Base-by-base conservation (phyloP, 2,797 vertebrate species). In the Pseudomugil gertrudae region DNA sequence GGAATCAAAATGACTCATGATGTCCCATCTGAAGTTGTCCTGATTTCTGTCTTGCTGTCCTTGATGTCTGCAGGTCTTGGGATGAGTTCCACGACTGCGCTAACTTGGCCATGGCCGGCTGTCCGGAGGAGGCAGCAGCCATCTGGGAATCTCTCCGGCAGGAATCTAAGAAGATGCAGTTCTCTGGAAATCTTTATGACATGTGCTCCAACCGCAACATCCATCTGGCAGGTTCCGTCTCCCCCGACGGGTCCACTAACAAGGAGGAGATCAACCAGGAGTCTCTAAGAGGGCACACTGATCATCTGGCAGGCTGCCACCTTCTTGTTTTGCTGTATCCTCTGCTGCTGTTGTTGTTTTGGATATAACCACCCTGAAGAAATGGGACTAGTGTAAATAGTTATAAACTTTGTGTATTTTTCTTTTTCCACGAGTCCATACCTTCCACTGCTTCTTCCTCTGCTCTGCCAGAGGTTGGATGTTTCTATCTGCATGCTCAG, bases 61-160 rank as follows among this genome's bases (percentile, higher is more conserved):
- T 68, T 35, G 30, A 3, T 51, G 32, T 68, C 66, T 59, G 23
- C 76, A 98, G 97, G 81, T 96, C 96, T 13, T 97, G 97, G 97
- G 96, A 97, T 17, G 92, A 95, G 4, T 98, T 98, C 82, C 96
- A 98, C 1, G 79, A 90, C 69, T 98, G 97, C 0, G 95, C 95
- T 50, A 96, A 92, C 0, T 68, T 80, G 47, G 95, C 95, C 11
- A 92, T 98, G 75, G 94, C 93, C 0, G 92, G 93, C 57, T 98
- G 96, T 83, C 96, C 95, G 0, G 92, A 96, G 45, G 95, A 97
- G 63, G 95, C 96, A 0, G 94, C 96, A 0, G 90, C 94, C 0
- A 94, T 97, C 29, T 98, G 97, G 96, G 95, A 98, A 69, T 98
- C 96, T 2, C 93, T 98, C 74, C 95, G 95, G 27, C 93, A 94